These are phyloP conservation scores for Perizoma affinitatum DNA, from an alignment of 2,888 invertebrate species.

Conservation along the genomic window DNA sequence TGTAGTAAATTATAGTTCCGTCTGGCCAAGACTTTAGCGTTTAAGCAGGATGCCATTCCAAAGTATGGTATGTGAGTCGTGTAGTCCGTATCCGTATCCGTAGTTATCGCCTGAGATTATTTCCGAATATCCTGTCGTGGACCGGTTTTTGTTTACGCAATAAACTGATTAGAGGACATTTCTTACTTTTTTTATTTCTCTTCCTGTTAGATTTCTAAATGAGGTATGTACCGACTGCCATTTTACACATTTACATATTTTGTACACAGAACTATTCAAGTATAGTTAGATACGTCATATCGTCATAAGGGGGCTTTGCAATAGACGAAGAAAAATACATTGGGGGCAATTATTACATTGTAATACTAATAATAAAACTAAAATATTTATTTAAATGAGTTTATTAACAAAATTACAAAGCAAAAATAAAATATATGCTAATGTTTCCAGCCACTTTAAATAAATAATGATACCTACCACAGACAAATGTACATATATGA, in stretches of 20 bases:
- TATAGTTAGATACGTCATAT: too few species aligned
- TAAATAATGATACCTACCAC: slow-evolving; percentile 39
- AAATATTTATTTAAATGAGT: slow-evolving; percentile 31
- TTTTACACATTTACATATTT: too few species aligned
- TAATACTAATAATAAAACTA: slow-evolving; percentile 7
- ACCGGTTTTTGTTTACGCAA: slow-evolving; percentile 79
- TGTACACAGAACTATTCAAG: too few species aligned
- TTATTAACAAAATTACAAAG: slow-evolving; percentile 54
- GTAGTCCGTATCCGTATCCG: slow-evolving; percentile 51
- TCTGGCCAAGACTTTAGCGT: slow-evolving; percentile 46
- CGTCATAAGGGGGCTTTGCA: too few species aligned
- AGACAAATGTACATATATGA: slow-evolving; percentile 27
- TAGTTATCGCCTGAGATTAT: slow-evolving; percentile 65
- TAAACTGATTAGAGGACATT: slow-evolving; percentile 76
- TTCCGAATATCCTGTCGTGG: slow-evolving; percentile 62
- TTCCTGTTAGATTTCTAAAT: too few species aligned
- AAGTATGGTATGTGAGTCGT: slow-evolving; percentile 63
- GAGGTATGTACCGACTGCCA: too few species aligned
- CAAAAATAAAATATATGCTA: slow-evolving; percentile 39
- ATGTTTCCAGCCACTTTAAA: slow-evolving; percentile 40
- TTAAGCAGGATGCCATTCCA: slow-evolving; percentile 79
- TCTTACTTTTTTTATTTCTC: slow-evolving; percentile 41
- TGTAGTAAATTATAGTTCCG: slow-evolving; percentile 12
- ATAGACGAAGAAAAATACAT: too few species aligned
- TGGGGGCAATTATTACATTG: too few species aligned